Percentiles rank a stretch among this genome's conserved stretches.
phyloP scores from a whole-genome alignment of 2,888 invertebrate species.

The Torymus texanus region DNA sequence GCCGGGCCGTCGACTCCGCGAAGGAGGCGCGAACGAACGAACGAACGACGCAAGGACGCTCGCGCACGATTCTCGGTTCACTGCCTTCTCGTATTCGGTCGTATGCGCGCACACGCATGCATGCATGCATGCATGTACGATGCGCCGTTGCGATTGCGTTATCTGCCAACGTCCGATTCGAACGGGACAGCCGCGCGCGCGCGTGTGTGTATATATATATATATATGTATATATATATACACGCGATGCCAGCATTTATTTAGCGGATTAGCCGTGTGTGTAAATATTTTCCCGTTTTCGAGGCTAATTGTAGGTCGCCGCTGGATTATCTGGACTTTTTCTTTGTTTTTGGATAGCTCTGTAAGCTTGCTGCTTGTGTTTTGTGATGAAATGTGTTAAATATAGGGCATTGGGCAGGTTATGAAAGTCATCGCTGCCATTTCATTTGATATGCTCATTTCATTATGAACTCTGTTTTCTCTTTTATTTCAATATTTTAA shows the following conservation, averaged over 20 bases:
- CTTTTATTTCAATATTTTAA: too few species aligned
- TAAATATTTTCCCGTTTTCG: slow-evolving; percentile 15
- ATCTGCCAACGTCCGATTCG: slow-evolving; percentile 3
- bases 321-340: too few species aligned
- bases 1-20: slow-evolving; percentile 8
- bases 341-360: too few species aligned
- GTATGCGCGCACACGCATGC: background rate
- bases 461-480: too few species aligned
- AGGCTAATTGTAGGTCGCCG: background rate
- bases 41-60: slow-evolving; percentile 31
- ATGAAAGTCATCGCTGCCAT: too few species aligned
- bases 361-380: too few species aligned
- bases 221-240: too few species aligned
- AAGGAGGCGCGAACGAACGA: slow-evolving; percentile 28
- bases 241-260: slow-evolving; percentile 1
- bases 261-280: background rate
- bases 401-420: too few species aligned
- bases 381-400: too few species aligned
- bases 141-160: background rate
- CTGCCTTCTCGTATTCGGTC: slow-evolving; percentile 16
- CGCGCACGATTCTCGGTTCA: background rate
- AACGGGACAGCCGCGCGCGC: background rate
- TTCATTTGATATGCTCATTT: too few species aligned
- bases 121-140: background rate
- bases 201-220: too few species aligned